Base-by-base conservation (phyloP, 2,797 vertebrate species). In the Alauda arvensis region DNA sequence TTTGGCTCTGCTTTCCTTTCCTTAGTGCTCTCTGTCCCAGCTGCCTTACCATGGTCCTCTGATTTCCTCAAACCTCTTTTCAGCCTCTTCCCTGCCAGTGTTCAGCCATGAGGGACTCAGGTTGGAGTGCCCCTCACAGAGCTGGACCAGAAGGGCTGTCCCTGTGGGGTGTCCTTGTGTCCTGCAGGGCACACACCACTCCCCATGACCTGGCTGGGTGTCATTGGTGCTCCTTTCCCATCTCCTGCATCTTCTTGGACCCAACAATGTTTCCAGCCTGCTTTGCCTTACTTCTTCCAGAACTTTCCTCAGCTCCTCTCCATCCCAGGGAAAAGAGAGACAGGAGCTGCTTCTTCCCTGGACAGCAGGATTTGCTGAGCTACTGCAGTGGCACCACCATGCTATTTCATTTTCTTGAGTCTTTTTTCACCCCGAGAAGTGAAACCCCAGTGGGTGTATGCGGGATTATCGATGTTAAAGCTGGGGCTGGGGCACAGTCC, bases 161-260 rank as follows among this genome's bases (percentile, higher is more conserved):
- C 33, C 23, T 7, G 5, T 0, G 2, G 21, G 7, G 3, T 69
- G 39, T 60, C 37, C 70, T 33, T 55, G 3, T 25, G 34, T 21
- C 18, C 39, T 39, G 65, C 0, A 9, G 63, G 56, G 18, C 15
- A 6, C 19, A 71, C 15, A 4, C 11, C 0, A 0, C 8, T 56
- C 31, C 24, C 37, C 18, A 8, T 25, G 33, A 16, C 31, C 24
- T 48, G 65, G 4, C 43, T 34, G 46, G 7, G 18, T 83, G 10
- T 31, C 80, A 42, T 1, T 42, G 14, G 4, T 70, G 15, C 28
- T 67, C 42, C 42, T 69, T 53, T 43, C 42, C 12, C 10, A 2
- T 18, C 33, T 91, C 19, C 56, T 25, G 14, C 53, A 20, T 34
- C 28, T 49, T 46, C 53, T n/a, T 18, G 37, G 10, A 37, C 3